Percentiles rank a stretch among this genome's conserved stretches.
These are phyloP conservation scores for Dendroctonus ponderosae DNA, from an alignment of 1,140 invertebrate genomes.

Conservation along the genomic window DNA sequence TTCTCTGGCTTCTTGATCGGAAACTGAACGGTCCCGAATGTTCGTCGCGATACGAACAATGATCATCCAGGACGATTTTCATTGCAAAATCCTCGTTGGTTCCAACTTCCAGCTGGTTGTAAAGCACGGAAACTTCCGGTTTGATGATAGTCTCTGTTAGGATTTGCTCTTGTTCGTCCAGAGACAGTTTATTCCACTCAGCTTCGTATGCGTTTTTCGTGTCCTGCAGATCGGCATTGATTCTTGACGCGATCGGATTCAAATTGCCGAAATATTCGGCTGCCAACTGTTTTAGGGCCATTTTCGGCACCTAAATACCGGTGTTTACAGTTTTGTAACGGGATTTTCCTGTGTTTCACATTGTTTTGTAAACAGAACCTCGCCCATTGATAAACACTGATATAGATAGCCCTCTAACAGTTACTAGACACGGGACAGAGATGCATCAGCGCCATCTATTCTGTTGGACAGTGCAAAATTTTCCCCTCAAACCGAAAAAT, in stretches of 20 bases:
- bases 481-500: no score
- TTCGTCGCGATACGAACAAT: conserved; percentile 66
- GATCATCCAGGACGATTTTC: conserved; percentile 56
- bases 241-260: conserved; percentile 66
- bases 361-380: conserved; percentile 8
- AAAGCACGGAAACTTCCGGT: conserved; percentile 68
- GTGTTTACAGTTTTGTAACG: conserved; percentile 24
- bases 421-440: no score
- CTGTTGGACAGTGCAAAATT: no score
- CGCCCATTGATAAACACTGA: no score
- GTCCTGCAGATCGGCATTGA: conserved; percentile 66
- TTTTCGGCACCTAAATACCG: conserved; percentile 27
- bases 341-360: conserved; percentile 12
- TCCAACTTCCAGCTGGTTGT: conserved; percentile 56
- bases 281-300: conserved; percentile 52
- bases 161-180: conserved; percentile 69
- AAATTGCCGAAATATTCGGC: conserved; percentile 70
- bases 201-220: conserved; percentile 68
- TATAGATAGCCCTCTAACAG: no score
- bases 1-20: conserved; percentile 74
- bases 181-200: conserved; percentile 65
- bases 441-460: no score
- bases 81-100: conserved; percentile 53
- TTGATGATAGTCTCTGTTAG: conserved; percentile 75
- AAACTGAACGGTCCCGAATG: conserved; percentile 78